These are phyloP conservation scores for Macrosiphum euphorbiae DNA, from an alignment of 2,888 invertebrate species.

Conservation along the genomic window DNA sequence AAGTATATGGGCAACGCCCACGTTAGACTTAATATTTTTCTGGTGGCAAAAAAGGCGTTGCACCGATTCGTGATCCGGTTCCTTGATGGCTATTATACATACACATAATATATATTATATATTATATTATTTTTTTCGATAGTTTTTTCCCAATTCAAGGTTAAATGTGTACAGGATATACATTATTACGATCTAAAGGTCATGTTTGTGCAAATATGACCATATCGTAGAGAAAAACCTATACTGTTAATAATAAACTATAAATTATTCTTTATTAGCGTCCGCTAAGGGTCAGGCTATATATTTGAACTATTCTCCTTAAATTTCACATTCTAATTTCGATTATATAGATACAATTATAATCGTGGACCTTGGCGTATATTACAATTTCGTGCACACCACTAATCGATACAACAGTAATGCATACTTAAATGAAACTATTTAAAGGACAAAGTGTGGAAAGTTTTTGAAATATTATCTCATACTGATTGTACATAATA, in stretches of 20 bases:
- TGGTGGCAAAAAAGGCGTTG: slow-evolving; percentile 59
- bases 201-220: slow-evolving; percentile 22
- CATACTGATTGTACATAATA: not conserved
- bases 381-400: slow-evolving; percentile 13
- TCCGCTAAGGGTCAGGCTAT: slow-evolving; percentile 40
- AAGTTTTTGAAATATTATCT: not conserved
- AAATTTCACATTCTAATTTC: slow-evolving; percentile 54
- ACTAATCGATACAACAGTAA: slow-evolving; percentile 22
- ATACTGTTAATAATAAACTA: slow-evolving; percentile 16
- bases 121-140: slow-evolving; percentile 45
- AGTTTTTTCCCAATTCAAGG: slow-evolving; percentile 51
- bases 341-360: slow-evolving; percentile 29
- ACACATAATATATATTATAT: not conserved
- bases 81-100: slow-evolving; percentile 37
- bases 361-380: not conserved
- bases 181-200: slow-evolving; percentile 47
- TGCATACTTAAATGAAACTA: slow-evolving; percentile 17
- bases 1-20: slow-evolving; percentile 50
- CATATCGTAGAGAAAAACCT: not conserved
- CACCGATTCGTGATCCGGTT: slow-evolving; percentile 52
- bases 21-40: slow-evolving; percentile 41
- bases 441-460: not conserved
- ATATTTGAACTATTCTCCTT: slow-evolving; percentile 46
- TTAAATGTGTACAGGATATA: slow-evolving; percentile 38
- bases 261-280: slow-evolving; percentile 18